phyloP scores from a whole-genome alignment of 2,888 invertebrate genomes.

The Apocheima hispidaria region DNA sequence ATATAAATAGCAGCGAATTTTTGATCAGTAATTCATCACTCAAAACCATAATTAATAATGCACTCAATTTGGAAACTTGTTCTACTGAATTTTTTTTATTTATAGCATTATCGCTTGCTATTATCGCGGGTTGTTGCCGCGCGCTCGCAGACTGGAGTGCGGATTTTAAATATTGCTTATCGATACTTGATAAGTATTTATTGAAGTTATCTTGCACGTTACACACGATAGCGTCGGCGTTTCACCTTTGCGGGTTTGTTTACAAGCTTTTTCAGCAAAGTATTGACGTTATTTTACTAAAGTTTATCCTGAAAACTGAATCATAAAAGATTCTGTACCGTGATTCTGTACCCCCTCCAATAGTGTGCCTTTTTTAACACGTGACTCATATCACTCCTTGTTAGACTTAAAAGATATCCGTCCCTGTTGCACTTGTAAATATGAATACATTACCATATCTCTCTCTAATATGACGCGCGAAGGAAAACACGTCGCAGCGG shows the following conservation, averaged over 20 bases:
- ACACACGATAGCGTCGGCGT: background rate
- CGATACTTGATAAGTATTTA: background rate
- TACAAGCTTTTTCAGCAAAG: background rate
- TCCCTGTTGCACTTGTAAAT: background rate
- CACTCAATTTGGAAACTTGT: background rate
- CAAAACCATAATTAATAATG: constrained; percentile 1
- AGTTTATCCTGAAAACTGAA: background rate
- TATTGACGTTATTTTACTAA: background rate
- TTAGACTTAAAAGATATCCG: too few species aligned
- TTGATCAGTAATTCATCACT: constrained; percentile 34
- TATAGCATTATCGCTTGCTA: background rate
- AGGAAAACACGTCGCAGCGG: too few species aligned
- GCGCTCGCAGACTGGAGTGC: background rate
- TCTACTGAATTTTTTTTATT: constrained; percentile 15
- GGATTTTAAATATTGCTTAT: background rate
- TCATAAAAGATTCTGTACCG: too few species aligned
- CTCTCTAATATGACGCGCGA: background rate
- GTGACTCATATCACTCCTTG: too few species aligned
- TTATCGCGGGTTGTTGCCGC: background rate
- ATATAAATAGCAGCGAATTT: constrained; percentile 42
- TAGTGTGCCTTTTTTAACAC: background rate
- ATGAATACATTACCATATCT: background rate
- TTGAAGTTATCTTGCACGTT: background rate
- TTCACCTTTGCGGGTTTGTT: background rate
- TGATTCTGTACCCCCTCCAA: background rate